Evolutionary conservation across 2,797 vertebrate genomes (phyloP), one percentile per base, ranked within the genome.

Genomic region (Arnoldichthys spilopterus): DNA sequence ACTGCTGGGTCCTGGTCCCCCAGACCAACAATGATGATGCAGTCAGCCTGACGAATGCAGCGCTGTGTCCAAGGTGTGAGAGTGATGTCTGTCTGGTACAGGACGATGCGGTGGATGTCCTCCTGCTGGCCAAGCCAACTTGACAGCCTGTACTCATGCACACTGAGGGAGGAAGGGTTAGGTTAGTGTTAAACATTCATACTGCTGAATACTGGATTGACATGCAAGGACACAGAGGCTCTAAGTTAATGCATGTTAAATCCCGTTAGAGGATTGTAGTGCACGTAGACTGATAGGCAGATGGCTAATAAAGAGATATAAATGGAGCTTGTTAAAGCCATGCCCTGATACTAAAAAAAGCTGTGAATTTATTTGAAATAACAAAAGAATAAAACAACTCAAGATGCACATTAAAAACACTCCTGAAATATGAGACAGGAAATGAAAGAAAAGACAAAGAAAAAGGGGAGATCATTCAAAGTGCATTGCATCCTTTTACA

Each of bases 121-220:
- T 99, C 97, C 90, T 99, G 97, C 87, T 98, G 97, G 1, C 96
- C 97, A 61, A 98, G 90, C 97, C 97, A 99, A 86, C 96, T 98
- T 18, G 95, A 98, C 54, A 99, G 91, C 0, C 97, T 94, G 88
- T 99, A 98, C 85, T 98, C 96, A 0, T 98, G 97, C 79, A 96
- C 88, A 34, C 97, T 93, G 88, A 37, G 76, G n/a, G 70, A 20
- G 3, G 26, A 49, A 47, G 7, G 18, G n/a, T 47, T 32, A 8
- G 11, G 43, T 15, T 34, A 68, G 53, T 32, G 11, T 67, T 9
- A 64, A 34, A 8, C 24, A 30, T 51, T 51, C 47, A 70, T 20
- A 12, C 6, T 64, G 20, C 20, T 37, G 62, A 64, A 40, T 11
- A 37, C 32, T 64, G 9, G 11, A 40, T 3, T 37, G 34, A 40